Base-by-base conservation (phyloP, 2,888 invertebrate species). In the Torymus aiolomorphi region DNA sequence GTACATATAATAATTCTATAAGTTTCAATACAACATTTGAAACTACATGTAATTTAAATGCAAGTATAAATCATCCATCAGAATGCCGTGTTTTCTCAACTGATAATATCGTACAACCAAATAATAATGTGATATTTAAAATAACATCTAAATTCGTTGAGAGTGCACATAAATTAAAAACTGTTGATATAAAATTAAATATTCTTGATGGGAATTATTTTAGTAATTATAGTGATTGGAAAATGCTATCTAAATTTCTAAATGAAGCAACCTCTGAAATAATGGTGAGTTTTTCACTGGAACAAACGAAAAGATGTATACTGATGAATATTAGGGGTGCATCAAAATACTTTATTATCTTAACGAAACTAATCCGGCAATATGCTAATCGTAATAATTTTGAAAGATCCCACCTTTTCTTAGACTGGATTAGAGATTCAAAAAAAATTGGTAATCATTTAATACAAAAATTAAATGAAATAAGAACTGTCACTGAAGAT, bases 381-480 rank as follows among this genome's bases (percentile, higher is more conserved):
- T 81, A 76, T 51, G 20, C 52, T 4, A 1, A 0, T 13, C 78
- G 81, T n/a, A 78, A 54, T 69, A 52, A 54, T 56, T 56, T 63
- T 51, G 75, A 81, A 69, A 75, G 78, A 69, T 66, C 67, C 12
- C 11, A 16, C 2, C 72, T 78, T 72, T 63, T 52, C 10, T n/a
- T 72, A 2, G 52, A 13, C 24, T 51, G 18, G n/a, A n/a, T 73
- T 1, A 79, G 69, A 63, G 1, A 54, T 42, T 0, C 11, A n/a
- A 12, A 52, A 2, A 62, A 12, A 20, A 52, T 81, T 1, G 0
- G 61, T 13, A 57, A 54, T 13, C 31, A 67, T 11, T 14, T 82
- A 12, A n/a, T 18, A 4, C n/a, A 66, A 4, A 80, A 79, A 71
- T 49, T 82, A 2, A 18, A n/a, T n/a, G 65, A 80, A 66, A 65